Percentiles rank a stretch among this genome's conserved stretches.
These are phyloP conservation scores for Heterotis niloticus DNA, from an alignment of 2,113 vertebrate species.

Conservation along the genomic window DNA sequence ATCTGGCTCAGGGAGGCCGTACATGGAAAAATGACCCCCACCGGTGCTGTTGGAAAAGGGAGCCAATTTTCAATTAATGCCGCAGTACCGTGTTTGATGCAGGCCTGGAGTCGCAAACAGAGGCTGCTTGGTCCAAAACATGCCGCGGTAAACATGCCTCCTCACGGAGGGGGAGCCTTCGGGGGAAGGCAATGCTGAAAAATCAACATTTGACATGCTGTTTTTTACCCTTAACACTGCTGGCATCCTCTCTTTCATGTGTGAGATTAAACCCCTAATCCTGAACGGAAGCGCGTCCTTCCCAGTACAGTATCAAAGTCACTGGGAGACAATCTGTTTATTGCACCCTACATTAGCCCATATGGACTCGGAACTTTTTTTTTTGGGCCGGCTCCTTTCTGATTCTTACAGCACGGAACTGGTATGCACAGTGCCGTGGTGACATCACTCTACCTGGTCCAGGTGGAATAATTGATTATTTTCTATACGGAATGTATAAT, in stretches of 20 bases:
- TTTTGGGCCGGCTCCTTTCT: too few species aligned
- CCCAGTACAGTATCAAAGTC: slow-evolving; percentile 18
- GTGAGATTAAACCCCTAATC: slow-evolving; percentile 10
- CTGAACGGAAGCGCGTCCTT: background rate
- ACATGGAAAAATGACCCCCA: too few species aligned
- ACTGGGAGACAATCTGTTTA: background rate
- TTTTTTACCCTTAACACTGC: slow-evolving; percentile 15
- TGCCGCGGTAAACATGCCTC: background rate
- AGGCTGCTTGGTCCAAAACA: background rate
- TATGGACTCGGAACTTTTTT: background rate
- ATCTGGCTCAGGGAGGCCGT: too few species aligned
- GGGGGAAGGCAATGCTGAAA: background rate
- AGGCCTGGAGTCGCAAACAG: background rate
- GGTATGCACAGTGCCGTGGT: too few species aligned
- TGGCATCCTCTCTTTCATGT: slow-evolving; percentile 15
- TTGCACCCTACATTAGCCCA: background rate
- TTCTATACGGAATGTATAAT: too few species aligned
- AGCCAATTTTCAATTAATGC: slow-evolving; percentile 5
- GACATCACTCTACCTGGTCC: slow-evolving; percentile 1
- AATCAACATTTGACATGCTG: slow-evolving; percentile 12
- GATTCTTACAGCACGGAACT: too few species aligned
- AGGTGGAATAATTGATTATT: too few species aligned
- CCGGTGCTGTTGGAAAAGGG: background rate
- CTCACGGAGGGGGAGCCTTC: slow-evolving; percentile 4
- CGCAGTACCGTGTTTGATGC: background rate